Conservation (phyloP, 2,113 vertebrate genomes). For the Pyrgilauda ruficollis region DNA sequence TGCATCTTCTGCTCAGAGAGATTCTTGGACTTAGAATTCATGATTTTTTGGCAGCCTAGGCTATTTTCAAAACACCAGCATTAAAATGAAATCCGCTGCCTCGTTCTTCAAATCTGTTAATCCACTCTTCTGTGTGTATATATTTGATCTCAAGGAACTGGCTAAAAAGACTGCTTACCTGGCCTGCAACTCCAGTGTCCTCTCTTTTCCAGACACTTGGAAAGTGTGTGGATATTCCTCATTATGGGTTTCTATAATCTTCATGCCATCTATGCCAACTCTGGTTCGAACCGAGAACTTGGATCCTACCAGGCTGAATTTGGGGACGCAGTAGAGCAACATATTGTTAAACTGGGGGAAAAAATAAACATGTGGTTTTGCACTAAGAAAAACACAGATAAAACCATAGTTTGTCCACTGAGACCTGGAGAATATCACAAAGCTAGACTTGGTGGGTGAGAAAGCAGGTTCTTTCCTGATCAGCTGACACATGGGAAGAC, state of each 20-base stretch:
- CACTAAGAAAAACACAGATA: not conserved
- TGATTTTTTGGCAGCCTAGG: not conserved
- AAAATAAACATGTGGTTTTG: not conserved
- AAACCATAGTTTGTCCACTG: not conserved
- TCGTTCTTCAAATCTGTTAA: not conserved
- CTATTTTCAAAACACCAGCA: not conserved
- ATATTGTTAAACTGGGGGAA: conserved; percentile 92
- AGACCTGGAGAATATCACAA: not conserved
- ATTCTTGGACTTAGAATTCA: not conserved
- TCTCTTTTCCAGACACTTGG: conserved; percentile 95
- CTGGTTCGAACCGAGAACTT: conserved; percentile 91
- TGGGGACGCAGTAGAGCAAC: conserved; percentile 96
- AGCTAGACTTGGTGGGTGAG: not conserved
- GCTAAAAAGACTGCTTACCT: conserved; percentile 71
- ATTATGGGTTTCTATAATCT: conserved; percentile 88
- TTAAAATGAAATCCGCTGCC: not conserved
- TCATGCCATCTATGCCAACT: conserved; percentile 94
- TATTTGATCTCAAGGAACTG: not conserved
- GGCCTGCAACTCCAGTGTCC: conserved; percentile 92
- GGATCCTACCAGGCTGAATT: conserved; percentile 92
- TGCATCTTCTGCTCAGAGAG: not conserved
- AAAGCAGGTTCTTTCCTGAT: not conserved
- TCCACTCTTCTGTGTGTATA: not conserved
- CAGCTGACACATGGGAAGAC: not conserved
- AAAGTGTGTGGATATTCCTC: conserved; percentile 96